phyloP scores from a whole-genome alignment of 2,113 vertebrate species.

The Prochilodus magdalenae region DNA sequence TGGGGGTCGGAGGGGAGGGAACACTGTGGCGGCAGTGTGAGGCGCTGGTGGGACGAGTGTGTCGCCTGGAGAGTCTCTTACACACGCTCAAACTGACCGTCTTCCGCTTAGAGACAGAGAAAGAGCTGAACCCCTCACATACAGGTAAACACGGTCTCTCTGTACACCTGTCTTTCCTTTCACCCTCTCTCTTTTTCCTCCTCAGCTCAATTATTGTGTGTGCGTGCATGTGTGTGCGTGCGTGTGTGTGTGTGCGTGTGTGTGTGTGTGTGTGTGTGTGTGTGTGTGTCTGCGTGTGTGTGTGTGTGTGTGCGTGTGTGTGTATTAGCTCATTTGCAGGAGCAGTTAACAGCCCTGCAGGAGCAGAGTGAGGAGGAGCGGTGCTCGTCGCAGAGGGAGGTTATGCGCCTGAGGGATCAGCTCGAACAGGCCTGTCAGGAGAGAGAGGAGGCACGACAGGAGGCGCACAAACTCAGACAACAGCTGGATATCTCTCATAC shows the following conservation, averaged over 20 bases:
- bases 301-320: neutral
- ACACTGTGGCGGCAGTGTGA: conserved; percentile 70
- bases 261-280: no score
- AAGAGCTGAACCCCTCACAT: conserved; percentile 68
- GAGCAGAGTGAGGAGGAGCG: conserved; percentile 72
- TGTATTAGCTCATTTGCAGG: conserved; percentile 30
- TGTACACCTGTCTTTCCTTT: neutral
- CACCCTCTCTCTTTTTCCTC: neutral
- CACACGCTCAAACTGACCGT: conserved; percentile 76
- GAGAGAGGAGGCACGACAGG: conserved; percentile 67
- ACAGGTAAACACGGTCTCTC: conserved; percentile 37
- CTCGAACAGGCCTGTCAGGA: conserved; percentile 66
- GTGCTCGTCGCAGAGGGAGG: conserved; percentile 64
- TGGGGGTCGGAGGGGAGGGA: conserved; percentile 55
- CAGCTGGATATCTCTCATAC: conserved; percentile 70
- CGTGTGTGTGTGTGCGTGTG: no score
- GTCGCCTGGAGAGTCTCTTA: conserved; percentile 73
- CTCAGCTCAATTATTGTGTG: no score
- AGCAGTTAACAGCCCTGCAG: conserved; percentile 60
- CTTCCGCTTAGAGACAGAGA: conserved; percentile 72
- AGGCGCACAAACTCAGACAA: conserved; percentile 65
- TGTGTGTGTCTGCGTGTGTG: neutral
- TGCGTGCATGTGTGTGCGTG: no score
- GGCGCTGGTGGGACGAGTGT: conserved; percentile 69
- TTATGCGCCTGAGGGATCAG: conserved; percentile 67